A percentile compares a stretch with the other conserved stretches of the same genome.
Conservation (phyloP, 2,797 vertebrate genomes). For the Psittacula derbiana region DNA sequence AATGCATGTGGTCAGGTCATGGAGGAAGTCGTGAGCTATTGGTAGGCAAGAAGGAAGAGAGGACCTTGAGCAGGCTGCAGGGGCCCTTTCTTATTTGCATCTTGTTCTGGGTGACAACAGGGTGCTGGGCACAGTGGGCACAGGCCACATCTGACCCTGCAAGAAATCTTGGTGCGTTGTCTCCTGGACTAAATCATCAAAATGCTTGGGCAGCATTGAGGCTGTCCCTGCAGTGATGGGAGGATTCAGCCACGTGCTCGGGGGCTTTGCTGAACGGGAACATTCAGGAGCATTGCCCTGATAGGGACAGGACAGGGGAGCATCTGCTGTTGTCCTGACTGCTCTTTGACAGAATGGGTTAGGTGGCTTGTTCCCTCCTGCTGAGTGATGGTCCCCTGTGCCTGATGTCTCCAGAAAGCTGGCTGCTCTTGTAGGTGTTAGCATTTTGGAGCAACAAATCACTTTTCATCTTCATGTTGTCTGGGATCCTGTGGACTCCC, state of each 20-base stretch:
- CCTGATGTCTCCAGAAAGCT: not conserved
- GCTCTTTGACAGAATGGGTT: not conserved
- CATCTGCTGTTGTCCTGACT: not conserved
- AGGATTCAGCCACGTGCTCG: not conserved
- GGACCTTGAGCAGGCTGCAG: not conserved
- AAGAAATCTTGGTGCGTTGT: not conserved
- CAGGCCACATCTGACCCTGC: not conserved
- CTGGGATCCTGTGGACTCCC: not conserved
- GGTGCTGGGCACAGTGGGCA: not conserved
- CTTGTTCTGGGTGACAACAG: not conserved
- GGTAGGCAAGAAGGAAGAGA: not conserved
- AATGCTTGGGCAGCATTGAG: not conserved
- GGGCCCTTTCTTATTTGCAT: not conserved
- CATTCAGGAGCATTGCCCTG: not conserved
- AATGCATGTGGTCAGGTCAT: rapidly evolving
- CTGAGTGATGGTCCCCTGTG: not conserved
- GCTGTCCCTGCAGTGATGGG: not conserved
- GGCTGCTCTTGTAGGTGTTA: not conserved
- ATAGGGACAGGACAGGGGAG: not conserved
- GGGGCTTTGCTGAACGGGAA: not conserved
- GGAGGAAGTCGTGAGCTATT: not conserved
- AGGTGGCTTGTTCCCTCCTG: not conserved
- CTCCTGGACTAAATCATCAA: not conserved
- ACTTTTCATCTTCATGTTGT: not conserved
- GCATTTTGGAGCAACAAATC: not conserved